phyloP scores from a whole-genome alignment of 2,888 invertebrate genomes.

The Taenaris catops region DNA sequence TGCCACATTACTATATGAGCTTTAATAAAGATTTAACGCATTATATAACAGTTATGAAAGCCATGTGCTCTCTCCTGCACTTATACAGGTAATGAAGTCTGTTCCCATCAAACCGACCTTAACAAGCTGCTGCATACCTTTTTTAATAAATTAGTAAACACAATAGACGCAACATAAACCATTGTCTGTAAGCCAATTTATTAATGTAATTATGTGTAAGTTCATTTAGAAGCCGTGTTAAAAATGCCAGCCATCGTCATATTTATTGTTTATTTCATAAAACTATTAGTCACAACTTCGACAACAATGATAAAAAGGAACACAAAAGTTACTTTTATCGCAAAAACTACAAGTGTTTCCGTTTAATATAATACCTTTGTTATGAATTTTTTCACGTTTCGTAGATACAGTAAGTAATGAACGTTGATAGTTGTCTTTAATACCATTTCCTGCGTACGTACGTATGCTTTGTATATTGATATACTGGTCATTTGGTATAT shows the following conservation, averaged over 20 bases:
- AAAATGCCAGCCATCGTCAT: constrained; percentile 2
- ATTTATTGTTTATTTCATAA: constrained; percentile 12
- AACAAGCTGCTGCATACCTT: too few species aligned
- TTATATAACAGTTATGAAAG: too few species aligned
- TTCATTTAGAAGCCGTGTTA: background rate
- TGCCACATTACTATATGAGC: too few species aligned
- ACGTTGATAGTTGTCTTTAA: constrained; percentile 42
- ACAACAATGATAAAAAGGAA: constrained; percentile 14
- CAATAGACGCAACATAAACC: too few species aligned
- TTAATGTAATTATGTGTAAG: background rate
- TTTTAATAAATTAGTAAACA: too few species aligned
- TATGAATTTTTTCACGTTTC: constrained; percentile 49
- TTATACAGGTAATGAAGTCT: too few species aligned
- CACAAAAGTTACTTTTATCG: constrained; percentile 33
- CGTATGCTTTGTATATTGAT: too few species aligned
- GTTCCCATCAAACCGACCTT: too few species aligned
- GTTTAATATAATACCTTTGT: constrained; percentile 39
- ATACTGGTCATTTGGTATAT: too few species aligned
- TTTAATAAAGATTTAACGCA: too few species aligned
- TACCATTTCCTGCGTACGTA: constrained; percentile 33
- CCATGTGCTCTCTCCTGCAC: too few species aligned
- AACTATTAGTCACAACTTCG: constrained; percentile 20
- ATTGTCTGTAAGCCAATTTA: background rate
- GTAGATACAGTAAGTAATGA: constrained; percentile 30
- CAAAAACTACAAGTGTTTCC: constrained; percentile 30